These are phyloP conservation scores for Indicator indicator DNA, from an alignment of 2,113 vertebrate genomes.

Conservation along the genomic window DNA sequence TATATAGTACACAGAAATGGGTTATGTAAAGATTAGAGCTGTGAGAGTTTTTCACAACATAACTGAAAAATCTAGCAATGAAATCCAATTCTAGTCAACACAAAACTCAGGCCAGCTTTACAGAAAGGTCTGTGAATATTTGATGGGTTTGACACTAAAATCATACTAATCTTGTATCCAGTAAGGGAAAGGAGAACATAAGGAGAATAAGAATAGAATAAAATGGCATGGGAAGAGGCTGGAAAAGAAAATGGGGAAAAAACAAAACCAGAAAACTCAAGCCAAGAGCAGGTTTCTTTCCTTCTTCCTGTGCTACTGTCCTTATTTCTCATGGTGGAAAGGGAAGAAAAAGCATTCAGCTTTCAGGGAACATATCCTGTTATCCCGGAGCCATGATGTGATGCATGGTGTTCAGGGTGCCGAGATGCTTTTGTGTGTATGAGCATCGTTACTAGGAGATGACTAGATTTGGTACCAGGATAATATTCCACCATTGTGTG, in stretches of 20 bases:
- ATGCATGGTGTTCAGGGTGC: not conserved
- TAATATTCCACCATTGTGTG: constrained; percentile 72
- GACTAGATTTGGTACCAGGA: constrained; percentile 50
- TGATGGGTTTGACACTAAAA: not conserved
- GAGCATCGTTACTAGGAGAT: constrained; percentile 18
- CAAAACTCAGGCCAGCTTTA: not conserved
- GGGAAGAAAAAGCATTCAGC: not conserved
- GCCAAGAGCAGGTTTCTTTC: not conserved
- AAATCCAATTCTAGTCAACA: not conserved
- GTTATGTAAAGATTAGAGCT: constrained; percentile 67
- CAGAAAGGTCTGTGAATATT: not conserved
- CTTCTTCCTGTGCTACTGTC: not conserved
- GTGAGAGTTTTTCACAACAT: constrained; percentile 24
- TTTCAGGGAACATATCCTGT: not conserved
- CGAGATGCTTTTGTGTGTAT: not conserved
- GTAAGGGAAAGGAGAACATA: not conserved
- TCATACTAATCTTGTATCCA: not conserved
- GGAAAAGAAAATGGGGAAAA: not conserved
- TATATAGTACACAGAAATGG: constrained; percentile 66
- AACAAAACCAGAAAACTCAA: not conserved
- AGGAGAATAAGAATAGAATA: not conserved
- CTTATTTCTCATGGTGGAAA: not conserved
- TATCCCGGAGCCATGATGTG: not conserved
- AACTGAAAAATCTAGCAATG: constrained; percentile 24
- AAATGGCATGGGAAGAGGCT: not conserved